Conservation (phyloP, 2,797 vertebrate species). For the Poecilia velifera region DNA sequence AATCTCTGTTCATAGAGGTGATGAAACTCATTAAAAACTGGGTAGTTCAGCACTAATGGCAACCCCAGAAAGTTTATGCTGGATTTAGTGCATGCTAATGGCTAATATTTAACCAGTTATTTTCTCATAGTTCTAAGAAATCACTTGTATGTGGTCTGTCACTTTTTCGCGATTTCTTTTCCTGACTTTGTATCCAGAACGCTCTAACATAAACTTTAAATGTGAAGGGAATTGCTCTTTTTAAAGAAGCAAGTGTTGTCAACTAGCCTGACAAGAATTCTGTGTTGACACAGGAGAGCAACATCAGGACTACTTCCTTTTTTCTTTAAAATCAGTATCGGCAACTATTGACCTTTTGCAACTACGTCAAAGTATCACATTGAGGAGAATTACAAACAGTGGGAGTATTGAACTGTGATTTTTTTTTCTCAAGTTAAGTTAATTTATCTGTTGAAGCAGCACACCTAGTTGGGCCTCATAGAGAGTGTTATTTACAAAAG, state of each 20-base stretch:
- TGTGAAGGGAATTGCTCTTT: neutral
- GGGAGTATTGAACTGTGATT: neutral
- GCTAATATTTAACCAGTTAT: neutral
- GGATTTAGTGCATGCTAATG: neutral
- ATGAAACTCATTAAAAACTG: neutral
- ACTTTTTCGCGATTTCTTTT: neutral
- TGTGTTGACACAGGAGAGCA: too few relatives aligned
- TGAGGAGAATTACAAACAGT: neutral
- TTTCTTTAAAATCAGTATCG: neutral
- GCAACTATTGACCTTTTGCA: neutral
- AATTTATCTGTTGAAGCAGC: neutral
- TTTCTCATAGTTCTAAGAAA: neutral
- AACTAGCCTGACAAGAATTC: neutral
- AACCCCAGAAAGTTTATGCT: neutral
- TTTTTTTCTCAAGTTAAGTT: neutral
- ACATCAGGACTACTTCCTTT: neutral
- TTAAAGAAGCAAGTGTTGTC: neutral
- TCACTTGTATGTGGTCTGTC: neutral
- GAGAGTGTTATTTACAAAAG: neutral
- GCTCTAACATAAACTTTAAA: neutral
- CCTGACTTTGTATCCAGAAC: neutral
- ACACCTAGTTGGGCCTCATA: neutral
- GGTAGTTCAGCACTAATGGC: neutral
- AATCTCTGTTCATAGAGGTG: neutral
- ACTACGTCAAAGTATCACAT: neutral